Conservation (phyloP, 2,888 invertebrate genomes). For the Ferdinandea cuprea region DNA sequence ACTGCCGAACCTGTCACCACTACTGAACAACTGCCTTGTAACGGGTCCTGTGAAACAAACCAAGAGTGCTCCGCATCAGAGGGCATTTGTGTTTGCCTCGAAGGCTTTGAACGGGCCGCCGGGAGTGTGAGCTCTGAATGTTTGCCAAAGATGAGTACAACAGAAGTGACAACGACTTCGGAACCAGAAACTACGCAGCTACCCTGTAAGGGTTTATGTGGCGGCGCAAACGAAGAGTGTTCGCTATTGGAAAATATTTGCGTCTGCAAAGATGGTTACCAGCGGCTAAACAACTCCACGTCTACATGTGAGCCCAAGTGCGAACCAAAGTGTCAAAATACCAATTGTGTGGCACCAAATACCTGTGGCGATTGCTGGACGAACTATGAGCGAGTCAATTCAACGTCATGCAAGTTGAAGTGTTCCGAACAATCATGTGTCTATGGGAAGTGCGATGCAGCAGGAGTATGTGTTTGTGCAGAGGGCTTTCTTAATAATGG, state of each 20-base stretch:
- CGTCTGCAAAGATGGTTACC: constrained; percentile 37
- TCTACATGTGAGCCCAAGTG: constrained; percentile 73
- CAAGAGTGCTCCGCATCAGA: constrained; percentile 21
- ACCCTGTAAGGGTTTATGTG: constrained; percentile 33
- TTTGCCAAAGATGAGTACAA: constrained; percentile 44
- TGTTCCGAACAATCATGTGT: constrained; percentile 52
- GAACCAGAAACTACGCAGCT: background rate
- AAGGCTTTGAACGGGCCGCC: constrained; percentile 22
- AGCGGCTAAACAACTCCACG: constrained; percentile 29
- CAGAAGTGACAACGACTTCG: constrained; percentile 59
- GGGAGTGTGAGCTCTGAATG: background rate
- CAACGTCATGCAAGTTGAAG: constrained; percentile 20
- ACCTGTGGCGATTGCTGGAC: constrained; percentile 79
- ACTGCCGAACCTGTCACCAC: background rate
- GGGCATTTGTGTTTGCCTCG: constrained; percentile 28
- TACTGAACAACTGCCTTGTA: constrained; percentile 4
- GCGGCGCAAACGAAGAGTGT: constrained; percentile 39
- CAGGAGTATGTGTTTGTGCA: constrained; percentile 39
- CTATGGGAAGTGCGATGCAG: constrained; percentile 41
- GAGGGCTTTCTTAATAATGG: constrained; percentile 46
- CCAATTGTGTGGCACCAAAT: constrained; percentile 77
- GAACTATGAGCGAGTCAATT: constrained; percentile 77
- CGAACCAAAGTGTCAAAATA: constrained; percentile 76
- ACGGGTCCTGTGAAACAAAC: constrained; percentile 16
- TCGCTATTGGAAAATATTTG: constrained; percentile 11